phyloP scores from a whole-genome alignment of 2,888 invertebrate species.

The Pecten maximus region DNA sequence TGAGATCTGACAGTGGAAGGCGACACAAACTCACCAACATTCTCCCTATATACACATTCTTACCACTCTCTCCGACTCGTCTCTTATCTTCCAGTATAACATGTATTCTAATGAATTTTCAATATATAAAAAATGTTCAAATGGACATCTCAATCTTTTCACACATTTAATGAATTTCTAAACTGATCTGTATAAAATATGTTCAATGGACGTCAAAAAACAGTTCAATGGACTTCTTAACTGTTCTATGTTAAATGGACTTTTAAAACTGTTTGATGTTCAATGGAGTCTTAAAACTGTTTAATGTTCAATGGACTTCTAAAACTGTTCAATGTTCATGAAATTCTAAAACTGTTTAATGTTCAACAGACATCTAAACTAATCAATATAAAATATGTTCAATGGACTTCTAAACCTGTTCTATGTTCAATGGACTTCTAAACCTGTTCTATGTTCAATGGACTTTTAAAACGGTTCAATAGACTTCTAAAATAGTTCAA shows the following conservation, averaged over 20 bases:
- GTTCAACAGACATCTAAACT: neutral
- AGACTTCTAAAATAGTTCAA: too few relatives aligned
- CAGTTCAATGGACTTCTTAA: neutral
- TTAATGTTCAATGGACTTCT: too few relatives aligned
- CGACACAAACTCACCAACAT: neutral
- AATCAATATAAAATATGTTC: neutral
- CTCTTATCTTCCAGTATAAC: neutral
- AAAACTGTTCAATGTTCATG: too few relatives aligned
- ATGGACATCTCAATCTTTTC: neutral
- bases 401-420: neutral
- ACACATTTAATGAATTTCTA: neutral
- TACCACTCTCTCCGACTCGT: neutral
- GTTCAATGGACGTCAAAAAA: neutral
- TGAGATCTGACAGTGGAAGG: neutral
- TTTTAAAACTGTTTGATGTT: too few relatives aligned
- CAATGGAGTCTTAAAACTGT: too few relatives aligned
- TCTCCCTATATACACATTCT: neutral
- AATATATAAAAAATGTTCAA: neutral
- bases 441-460: neutral
- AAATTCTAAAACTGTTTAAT: too few relatives aligned
- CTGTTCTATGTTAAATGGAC: neutral
- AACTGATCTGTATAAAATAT: neutral
- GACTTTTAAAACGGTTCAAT: neutral
- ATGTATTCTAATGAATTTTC: neutral
- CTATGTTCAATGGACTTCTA: neutral